Conservation (phyloP, 2,113 vertebrate species). For the Pandion haliaetus region DNA sequence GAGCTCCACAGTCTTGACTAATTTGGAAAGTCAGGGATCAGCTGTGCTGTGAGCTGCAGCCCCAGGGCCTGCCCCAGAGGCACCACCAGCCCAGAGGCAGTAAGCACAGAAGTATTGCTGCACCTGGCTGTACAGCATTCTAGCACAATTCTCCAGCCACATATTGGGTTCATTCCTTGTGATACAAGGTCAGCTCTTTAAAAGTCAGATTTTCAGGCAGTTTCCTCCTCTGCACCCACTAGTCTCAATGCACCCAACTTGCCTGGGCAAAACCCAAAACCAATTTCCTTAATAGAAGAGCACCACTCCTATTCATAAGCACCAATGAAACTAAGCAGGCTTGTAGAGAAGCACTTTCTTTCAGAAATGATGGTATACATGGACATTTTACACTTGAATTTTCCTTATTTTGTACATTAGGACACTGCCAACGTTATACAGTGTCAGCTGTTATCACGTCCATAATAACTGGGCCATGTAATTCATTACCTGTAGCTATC, state of each 20-base stretch:
- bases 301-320: background rate
- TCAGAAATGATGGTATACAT: background rate
- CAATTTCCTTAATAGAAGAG: background rate
- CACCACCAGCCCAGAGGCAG: background rate
- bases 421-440: background rate
- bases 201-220: background rate
- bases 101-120: background rate
- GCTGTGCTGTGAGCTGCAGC: background rate
- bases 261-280: background rate
- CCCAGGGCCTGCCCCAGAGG: background rate
- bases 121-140: background rate
- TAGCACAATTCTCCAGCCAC: background rate
- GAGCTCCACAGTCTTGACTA: background rate
- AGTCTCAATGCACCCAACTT: background rate
- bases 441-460: background rate
- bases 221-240: background rate
- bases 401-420: background rate
- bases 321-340: background rate
- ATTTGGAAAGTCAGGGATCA: background rate
- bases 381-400: background rate
- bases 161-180: background rate
- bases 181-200: background rate
- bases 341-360: background rate
- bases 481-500: background rate
- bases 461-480: background rate